Percentiles rank a stretch among this genome's conserved stretches.
Evolutionary conservation across 2,888 invertebrate genomes (phyloP).

Genomic region (Agrotis ipsilon): DNA sequence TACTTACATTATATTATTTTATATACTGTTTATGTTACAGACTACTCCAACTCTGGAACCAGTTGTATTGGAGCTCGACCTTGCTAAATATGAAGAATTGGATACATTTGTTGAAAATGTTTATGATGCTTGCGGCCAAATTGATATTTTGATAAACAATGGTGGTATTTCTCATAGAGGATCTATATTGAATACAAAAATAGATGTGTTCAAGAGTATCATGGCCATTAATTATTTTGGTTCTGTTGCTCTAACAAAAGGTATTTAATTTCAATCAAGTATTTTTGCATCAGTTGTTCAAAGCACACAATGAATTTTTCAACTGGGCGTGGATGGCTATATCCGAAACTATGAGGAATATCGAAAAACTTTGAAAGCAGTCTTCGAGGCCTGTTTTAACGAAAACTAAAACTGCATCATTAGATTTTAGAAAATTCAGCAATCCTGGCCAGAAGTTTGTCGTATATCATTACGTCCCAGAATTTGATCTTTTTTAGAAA

Average conservation of each 20-base stretch:
- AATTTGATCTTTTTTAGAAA: too few species aligned
- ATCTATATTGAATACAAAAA: constrained; percentile 93
- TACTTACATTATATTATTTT: neutral
- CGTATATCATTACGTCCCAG: too few species aligned
- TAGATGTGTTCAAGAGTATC: constrained; percentile 96
- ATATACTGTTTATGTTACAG: constrained; percentile 72
- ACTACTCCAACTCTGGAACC: constrained; percentile 93
- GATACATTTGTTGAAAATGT: constrained; percentile 92
- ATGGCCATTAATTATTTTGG: constrained; percentile 99
- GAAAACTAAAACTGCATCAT: too few species aligned
- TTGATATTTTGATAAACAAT: constrained; percentile 98
- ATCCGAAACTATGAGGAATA: too few species aligned
- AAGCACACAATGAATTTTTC: too few species aligned
- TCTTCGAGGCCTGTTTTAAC: too few species aligned
- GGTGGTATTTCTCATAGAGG: constrained; percentile 97
- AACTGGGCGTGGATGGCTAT: too few species aligned
- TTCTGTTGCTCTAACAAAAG: constrained; percentile 97
- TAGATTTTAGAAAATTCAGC: too few species aligned
- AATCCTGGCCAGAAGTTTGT: too few species aligned
- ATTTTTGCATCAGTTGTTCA: neutral
- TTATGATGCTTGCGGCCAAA: constrained; percentile 93
- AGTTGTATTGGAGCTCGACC: constrained; percentile 94
- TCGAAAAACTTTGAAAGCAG: too few species aligned
- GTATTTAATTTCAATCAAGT: constrained; percentile 84
- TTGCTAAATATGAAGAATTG: constrained; percentile 93